Evolutionary conservation across 1,140 invertebrate species (phyloP), one percentile per base, ranked within the genome.

Genomic region (Caenorhabditis tropicalis): DNA sequence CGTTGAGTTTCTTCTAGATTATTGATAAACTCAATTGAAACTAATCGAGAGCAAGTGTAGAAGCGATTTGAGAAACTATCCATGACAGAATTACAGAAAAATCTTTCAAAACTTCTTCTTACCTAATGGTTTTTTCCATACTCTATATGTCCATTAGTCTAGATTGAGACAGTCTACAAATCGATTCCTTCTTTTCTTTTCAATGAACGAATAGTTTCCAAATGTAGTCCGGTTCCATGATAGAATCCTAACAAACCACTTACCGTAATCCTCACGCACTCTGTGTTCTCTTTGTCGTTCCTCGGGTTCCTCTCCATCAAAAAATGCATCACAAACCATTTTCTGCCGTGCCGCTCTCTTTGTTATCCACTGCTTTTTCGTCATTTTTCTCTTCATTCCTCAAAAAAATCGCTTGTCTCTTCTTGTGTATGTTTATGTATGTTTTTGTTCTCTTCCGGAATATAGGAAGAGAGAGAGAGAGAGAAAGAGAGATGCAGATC

Each of bases 371-470:
- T 43, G 43, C 43, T 65, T 65, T 31, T 29, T 65, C 58, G 36
- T 65, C 5, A 33, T 39, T 65, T 31, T 36, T 65, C 58, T 15
- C 15, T 33, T 65, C 36, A 36, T 19, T 31, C 19, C n/a, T 10
- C 65, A 39, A 74, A 74, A 74, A 74, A 65, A 9, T 24, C 21
- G 12, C 27, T 74, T 74, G 58, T 36, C 58, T 65, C 19, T 39
- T 21, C 60, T n/a, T n/a, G n/a, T 74, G 36, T 43, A 74, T 74
- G 65, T 43, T 74, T 74, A 74, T 74, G 36, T 74, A 74, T 74
- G 36, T 74, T 74, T 74, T 74, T 74, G 65, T 74, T 74, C 65
- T 74, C 65, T 74, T 74, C 65, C 65, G 65, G 65, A 74, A 74
- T 74, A 46, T 12, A 74, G n/a, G n/a, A n/a, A n/a, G 21, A 33